A percentile compares a stretch with the other conserved stretches of the same genome.
Conservation (phyloP, 2,888 invertebrate species). For the Pristionchus japonicus region DNA sequence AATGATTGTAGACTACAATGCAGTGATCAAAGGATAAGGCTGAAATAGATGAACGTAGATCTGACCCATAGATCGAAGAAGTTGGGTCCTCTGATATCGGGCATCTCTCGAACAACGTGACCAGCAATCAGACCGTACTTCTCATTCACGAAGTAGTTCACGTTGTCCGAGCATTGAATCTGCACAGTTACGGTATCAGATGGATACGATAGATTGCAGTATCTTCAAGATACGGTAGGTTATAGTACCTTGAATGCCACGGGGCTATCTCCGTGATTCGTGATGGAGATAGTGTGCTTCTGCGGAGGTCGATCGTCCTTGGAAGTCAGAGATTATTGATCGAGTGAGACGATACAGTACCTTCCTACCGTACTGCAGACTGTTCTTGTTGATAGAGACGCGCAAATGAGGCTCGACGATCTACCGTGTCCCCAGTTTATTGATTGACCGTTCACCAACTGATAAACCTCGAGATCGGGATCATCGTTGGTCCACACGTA, state of each 20-base stretch:
- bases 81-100: conserved; percentile 20
- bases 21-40: neutral
- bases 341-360: neutral
- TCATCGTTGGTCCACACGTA: conserved; percentile 34
- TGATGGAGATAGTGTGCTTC: conserved; percentile 33
- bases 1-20: no score
- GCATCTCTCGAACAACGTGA: conserved; percentile 10
- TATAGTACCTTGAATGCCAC: conserved; percentile 22
- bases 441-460: neutral
- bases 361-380: conserved; percentile 24
- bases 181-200: neutral
- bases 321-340: neutral
- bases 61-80: conserved; percentile 33
- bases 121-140: conserved; percentile 45
- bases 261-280: conserved; percentile 23
- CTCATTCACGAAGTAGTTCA: conserved; percentile 39
- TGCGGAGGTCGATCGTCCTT: conserved; percentile 43
- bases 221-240: neutral
- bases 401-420: neutral
- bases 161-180: conserved; percentile 29
- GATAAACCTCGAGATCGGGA: conserved; percentile 39
- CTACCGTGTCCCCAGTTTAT: neutral
- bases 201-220: no score
- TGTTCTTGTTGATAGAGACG: conserved; percentile 43
- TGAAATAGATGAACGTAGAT: neutral